phyloP scores from a whole-genome alignment of 2,113 vertebrate genomes.

The Oryzias woworae region DNA sequence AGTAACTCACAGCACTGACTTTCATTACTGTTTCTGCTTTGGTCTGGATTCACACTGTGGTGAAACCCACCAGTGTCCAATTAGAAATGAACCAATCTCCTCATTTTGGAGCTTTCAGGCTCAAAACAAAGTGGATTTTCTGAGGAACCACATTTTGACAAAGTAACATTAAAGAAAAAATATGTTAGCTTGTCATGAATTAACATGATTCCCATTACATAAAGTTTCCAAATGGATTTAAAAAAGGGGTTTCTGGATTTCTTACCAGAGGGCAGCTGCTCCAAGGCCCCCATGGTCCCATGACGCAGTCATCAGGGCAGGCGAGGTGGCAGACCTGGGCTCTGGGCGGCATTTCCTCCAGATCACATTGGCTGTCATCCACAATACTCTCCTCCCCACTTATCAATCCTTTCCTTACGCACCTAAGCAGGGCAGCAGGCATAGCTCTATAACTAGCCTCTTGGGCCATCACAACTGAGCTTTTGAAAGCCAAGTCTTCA shows the following conservation, averaged over 20 bases:
- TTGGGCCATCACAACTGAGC: conserved; percentile 8
- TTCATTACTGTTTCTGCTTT: no score
- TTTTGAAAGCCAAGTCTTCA: conserved; percentile 21
- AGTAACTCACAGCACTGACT: no score
- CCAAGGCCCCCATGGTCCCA: conserved; percentile 90
- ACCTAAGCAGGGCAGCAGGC: conserved; percentile 74
- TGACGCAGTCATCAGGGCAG: conserved; percentile 88
- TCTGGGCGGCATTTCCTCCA: conserved; percentile 78
- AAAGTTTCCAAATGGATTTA: neutral
- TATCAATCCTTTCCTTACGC: conserved; percentile 76
- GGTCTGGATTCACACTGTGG: no score
- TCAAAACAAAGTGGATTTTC: no score
- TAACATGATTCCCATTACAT: no score
- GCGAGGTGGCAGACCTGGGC: conserved; percentile 84
- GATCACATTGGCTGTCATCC: conserved; percentile 80
- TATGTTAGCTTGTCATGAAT: no score
- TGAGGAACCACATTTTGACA: no score
- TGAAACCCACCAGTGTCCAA: no score
- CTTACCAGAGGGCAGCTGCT: conserved; percentile 87
- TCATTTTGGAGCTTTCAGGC: no score
- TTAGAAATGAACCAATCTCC: no score
- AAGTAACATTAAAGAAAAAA: no score
- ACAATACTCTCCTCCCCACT: conserved; percentile 64
- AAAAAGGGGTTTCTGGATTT: neutral
- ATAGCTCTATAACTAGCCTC: conserved; percentile 39